Evolutionary conservation across 2,113 vertebrate genomes (phyloP).

Genomic region (Pelecanoides urinatrix): DNA sequence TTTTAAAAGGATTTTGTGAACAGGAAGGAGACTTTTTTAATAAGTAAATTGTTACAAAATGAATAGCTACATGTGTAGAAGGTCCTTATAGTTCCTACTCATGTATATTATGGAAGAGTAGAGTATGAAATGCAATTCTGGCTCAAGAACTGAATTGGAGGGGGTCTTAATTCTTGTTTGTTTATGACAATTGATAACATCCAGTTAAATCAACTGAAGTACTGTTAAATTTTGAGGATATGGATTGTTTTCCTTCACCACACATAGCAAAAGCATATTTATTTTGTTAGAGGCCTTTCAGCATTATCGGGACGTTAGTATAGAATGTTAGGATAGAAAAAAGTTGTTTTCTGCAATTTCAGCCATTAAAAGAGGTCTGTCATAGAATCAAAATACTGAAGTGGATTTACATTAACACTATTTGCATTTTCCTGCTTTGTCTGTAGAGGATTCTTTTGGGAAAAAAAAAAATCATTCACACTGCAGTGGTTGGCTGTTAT

Average conservation of each 20-base stretch:
- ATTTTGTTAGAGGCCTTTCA: not conserved
- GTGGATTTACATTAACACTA: not conserved
- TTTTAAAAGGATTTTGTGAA: conserved; percentile 8
- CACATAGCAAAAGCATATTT: rapidly evolving
- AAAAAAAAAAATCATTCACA: rapidly evolving
- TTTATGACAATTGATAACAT: not conserved
- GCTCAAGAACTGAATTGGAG: not conserved
- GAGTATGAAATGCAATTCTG: not conserved
- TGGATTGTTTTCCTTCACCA: not conserved
- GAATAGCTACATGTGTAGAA: not conserved
- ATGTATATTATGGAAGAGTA: not conserved
- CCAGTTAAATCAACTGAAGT: not conserved
- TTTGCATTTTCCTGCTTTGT: not conserved
- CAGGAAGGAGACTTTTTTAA: not conserved
- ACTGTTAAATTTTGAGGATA: not conserved
- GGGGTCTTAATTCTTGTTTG: not conserved
- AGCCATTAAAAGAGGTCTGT: not conserved
- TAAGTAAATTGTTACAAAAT: conserved; percentile 11
- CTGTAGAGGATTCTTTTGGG: not conserved
- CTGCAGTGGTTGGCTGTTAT: not conserved
- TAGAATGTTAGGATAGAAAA: not conserved
- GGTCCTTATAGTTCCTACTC: not conserved
- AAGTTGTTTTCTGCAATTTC: not conserved
- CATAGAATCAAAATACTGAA: not conserved
- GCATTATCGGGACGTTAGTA: not conserved